Base-by-base conservation (phyloP, 2,888 invertebrate genomes). In the Protophormia terraenovae region DNA sequence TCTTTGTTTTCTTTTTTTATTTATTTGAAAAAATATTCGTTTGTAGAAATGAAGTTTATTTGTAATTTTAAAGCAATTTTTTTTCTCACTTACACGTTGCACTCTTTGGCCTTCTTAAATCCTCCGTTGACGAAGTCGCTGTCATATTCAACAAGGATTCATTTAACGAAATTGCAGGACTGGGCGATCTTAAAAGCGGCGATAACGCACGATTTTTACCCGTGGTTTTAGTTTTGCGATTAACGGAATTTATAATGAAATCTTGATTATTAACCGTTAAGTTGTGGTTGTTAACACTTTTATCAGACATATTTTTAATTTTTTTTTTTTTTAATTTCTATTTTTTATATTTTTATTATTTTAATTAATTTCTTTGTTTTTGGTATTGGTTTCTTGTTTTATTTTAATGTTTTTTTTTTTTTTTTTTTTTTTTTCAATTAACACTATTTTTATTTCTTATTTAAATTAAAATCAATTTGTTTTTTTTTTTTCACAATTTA, bases 191-290 rank as follows among this genome's bases (percentile, higher is more conserved):
- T 38, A 82, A 6, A 16, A 50, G 84, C 7, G 88, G 85, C n/a
- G 86, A 88, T 16, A 67, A 55, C 19, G 76, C 83, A 45, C 87
- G 86, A 27, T 50, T 77, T 41, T 84, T 78, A 53, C 75, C 84
- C 32, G 80, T 82, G 3, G 55, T 72, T 69, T 81, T 85, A n/a
- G 38, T 45, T 67, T 80, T 66, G 32, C 73, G 84, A 45, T 50
- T 41, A 3, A 85, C 35, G 16, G 87, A 88, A 80, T 77, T 77
- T 47, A 67, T 64, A 41, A 16, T 22, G 80, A 88, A 88, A n/a
- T 87, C 84, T 38, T 87, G 86, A 19, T 66, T 62, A 24, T 86
- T 86, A 14, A 88, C 87, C 35, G 84, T 84, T 58, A 88, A 76
- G 82, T 79, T 86, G 24, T 84, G 41, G 82, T 79, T 86, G 24